These are phyloP conservation scores for Cloeon dipterum DNA, from an alignment of 2,888 invertebrate genomes.

Conservation along the genomic window DNA sequence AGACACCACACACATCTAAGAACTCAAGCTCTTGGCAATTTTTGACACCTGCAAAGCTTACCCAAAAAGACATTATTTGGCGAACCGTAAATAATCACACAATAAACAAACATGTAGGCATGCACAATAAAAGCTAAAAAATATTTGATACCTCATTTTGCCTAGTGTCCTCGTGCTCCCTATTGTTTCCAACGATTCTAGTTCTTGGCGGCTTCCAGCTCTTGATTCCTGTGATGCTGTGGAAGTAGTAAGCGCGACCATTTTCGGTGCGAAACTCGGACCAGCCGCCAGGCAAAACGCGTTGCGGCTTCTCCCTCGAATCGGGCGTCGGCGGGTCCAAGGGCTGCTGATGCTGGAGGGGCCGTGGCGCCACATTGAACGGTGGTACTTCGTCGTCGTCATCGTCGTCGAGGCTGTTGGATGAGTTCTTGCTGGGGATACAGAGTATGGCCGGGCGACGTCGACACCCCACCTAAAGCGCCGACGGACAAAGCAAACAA, in stretches of 20 bases:
- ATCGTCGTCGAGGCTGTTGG: background rate
- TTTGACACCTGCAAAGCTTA: too few relatives aligned
- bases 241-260: background rate
- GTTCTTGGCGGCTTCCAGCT: slow-evolving; percentile 1
- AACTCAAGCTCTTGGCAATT: too few relatives aligned
- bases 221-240: background rate
- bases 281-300: slow-evolving; percentile 1
- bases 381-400: background rate
- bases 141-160: too few relatives aligned
- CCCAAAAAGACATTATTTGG: too few relatives aligned
- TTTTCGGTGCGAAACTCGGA: slow-evolving; percentile 1
- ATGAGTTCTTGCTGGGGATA: background rate
- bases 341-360: too few relatives aligned
- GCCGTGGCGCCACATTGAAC: too few relatives aligned
- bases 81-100: too few relatives aligned
- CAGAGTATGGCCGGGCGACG: slow-evolving; percentile 1
- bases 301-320: background rate
- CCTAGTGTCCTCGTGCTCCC: too few relatives aligned
- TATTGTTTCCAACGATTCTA: too few relatives aligned
- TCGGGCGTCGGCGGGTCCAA: background rate
- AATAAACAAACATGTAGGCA: too few relatives aligned
- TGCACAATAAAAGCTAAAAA: too few relatives aligned
- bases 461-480: background rate
- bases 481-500: background rate
- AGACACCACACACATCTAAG: too few relatives aligned